Evolutionary conservation across 2,113 vertebrate species (phyloP).

Genomic region (Cryptotis parvus): DNA sequence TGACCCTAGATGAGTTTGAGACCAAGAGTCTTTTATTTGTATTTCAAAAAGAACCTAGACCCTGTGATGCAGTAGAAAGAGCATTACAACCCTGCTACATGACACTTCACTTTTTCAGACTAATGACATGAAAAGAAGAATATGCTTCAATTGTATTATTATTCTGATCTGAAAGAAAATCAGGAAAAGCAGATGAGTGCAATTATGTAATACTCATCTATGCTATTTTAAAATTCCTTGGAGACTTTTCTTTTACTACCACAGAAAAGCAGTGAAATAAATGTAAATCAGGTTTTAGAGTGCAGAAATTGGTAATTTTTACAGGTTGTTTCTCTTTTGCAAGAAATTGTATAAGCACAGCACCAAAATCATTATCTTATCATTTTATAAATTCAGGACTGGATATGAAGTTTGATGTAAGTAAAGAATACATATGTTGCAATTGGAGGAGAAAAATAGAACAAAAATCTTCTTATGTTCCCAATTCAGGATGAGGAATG

Average conservation of each 20-base stretch:
- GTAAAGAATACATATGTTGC: not conserved
- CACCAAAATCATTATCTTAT: not conserved
- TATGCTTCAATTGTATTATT: not conserved
- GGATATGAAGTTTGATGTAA: not conserved
- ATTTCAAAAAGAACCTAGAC: not conserved
- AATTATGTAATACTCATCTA: not conserved
- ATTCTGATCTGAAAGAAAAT: constrained; percentile 9
- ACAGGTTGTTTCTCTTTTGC: not conserved
- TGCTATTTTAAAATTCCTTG: constrained; percentile 1
- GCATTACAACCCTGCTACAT: not conserved
- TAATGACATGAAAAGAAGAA: not conserved
- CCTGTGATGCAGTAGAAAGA: constrained; percentile 15
- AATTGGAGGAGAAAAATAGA: not conserved
- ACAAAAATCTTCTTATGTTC: not conserved
- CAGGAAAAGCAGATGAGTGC: not conserved
- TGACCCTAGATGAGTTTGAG: not conserved
- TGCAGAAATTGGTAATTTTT: not conserved
- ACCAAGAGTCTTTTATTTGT: constrained; percentile 21
- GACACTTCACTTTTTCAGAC: not conserved
- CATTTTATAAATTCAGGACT: not conserved
- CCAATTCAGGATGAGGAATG: not conserved
- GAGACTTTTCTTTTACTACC: not conserved
- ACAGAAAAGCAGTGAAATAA: not conserved
- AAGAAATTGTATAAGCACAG: not conserved
- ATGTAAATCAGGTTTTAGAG: not conserved